Evolutionary conservation across 2,888 invertebrate species (phyloP).

Genomic region (Spicauda simplicius): DNA sequence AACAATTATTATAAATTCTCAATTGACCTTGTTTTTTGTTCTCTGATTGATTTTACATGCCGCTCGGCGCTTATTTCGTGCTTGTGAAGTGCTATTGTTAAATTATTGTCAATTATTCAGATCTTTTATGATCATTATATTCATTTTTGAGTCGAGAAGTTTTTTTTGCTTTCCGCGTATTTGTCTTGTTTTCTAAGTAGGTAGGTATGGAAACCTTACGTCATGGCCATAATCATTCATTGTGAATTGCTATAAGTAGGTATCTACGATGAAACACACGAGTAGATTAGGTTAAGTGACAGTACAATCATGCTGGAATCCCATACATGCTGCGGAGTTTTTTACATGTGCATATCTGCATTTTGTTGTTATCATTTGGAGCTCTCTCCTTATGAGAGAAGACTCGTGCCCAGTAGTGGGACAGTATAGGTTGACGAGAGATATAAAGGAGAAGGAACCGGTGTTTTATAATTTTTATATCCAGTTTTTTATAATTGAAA

Average conservation of each 20-base stretch:
- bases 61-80: slow-evolving; percentile 5
- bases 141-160: background rate
- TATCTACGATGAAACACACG: slow-evolving; percentile 26
- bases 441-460: too few species aligned
- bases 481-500: too few species aligned
- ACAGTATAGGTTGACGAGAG: too few species aligned
- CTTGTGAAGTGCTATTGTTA: background rate
- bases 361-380: too few species aligned
- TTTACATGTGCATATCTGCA: too few species aligned
- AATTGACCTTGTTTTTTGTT: slow-evolving; percentile 43
- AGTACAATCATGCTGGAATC: background rate
- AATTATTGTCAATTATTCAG: background rate
- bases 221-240: slow-evolving; percentile 35
- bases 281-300: slow-evolving; percentile 1
- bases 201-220: slow-evolving; percentile 35
- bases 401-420: too few species aligned
- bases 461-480: too few species aligned
- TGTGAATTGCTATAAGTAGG: slow-evolving; percentile 21
- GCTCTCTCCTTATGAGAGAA: too few species aligned
- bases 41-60: slow-evolving; percentile 30
- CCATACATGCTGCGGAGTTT: background rate
- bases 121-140: background rate
- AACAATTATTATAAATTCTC: slow-evolving; percentile 1
- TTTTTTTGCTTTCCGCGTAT: background rate
- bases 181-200: slow-evolving; percentile 19